Percentiles rank a stretch among this genome's conserved stretches.
Evolutionary conservation across 2,888 invertebrate species (phyloP).

Genomic region (Oconnorella tubifera): DNA sequence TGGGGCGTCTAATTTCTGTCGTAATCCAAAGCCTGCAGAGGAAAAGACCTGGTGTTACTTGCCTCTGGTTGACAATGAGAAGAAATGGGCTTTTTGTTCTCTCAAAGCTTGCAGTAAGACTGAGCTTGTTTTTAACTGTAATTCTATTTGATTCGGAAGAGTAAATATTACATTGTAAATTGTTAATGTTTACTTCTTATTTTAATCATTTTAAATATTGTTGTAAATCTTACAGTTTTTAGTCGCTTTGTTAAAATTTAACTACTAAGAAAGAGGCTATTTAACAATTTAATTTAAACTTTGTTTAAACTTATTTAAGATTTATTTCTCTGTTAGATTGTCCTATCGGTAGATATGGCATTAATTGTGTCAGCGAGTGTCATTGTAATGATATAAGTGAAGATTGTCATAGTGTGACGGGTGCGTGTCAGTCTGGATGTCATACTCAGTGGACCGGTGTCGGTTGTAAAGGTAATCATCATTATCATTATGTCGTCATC

Average conservation of each 20-base stretch:
- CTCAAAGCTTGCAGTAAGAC: conserved; percentile 31
- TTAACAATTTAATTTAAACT: too few species aligned
- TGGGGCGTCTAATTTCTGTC: conserved; percentile 30
- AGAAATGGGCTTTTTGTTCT: conserved; percentile 30
- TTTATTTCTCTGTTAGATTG: conserved; percentile 40
- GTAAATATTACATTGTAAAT: too few species aligned
- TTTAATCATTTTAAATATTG: too few species aligned
- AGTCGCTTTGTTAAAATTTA: neutral
- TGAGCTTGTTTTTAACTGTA: neutral
- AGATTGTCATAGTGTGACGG: conserved; percentile 46
- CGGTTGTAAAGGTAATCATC: conserved; percentile 43
- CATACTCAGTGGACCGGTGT: conserved; percentile 46
- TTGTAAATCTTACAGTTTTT: neutral
- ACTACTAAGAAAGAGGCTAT: too few species aligned
- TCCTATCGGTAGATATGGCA: conserved; percentile 46
- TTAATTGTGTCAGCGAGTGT: conserved; percentile 50
- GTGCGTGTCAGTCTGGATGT: conserved; percentile 46
- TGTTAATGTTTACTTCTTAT: too few species aligned
- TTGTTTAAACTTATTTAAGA: too few species aligned
- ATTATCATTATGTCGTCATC: neutral
- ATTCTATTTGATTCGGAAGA: too few species aligned
- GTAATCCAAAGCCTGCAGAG: conserved; percentile 30
- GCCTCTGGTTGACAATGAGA: neutral
- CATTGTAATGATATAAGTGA: conserved; percentile 48
- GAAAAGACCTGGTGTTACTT: conserved; percentile 32